Conservation (phyloP, 2,113 vertebrate genomes). For the Bubo blakistoni region DNA sequence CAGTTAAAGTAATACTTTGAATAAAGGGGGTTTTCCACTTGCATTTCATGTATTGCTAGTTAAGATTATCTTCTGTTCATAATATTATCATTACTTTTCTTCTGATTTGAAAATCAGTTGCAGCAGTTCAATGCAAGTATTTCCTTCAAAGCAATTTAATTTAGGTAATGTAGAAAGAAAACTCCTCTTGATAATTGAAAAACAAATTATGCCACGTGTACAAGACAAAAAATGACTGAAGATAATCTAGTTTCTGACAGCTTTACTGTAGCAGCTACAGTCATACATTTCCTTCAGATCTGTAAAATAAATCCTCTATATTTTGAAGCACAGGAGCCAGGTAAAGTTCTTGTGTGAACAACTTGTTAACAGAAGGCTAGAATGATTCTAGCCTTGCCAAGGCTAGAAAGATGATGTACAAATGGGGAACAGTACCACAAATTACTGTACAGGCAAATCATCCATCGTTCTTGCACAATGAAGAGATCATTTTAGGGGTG, state of each 20-base stretch:
- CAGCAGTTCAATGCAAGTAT: background rate
- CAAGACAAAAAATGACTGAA: background rate
- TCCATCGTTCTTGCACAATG: rapidly evolving
- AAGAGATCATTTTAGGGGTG: background rate
- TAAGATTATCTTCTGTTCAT: background rate
- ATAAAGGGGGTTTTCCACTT: background rate
- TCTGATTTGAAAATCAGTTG: background rate
- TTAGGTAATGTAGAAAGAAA: background rate
- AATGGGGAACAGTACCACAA: background rate
- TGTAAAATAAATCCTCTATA: background rate
- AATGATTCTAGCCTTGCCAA: background rate
- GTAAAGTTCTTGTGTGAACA: background rate
- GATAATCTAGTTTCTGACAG: background rate
- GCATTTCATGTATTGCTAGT: background rate
- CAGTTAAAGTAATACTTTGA: background rate
- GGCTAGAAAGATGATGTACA: background rate
- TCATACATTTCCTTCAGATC: background rate
- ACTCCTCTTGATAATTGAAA: background rate
- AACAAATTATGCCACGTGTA: background rate
- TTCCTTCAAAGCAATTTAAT: background rate
- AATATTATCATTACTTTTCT: background rate
- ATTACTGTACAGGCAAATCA: background rate
- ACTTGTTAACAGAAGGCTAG: background rate
- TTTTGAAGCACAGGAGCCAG: background rate
- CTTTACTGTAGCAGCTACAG: background rate